Evolutionary conservation across 2,113 vertebrate species (phyloP).

Genomic region (Taurulus bubalis): DNA sequence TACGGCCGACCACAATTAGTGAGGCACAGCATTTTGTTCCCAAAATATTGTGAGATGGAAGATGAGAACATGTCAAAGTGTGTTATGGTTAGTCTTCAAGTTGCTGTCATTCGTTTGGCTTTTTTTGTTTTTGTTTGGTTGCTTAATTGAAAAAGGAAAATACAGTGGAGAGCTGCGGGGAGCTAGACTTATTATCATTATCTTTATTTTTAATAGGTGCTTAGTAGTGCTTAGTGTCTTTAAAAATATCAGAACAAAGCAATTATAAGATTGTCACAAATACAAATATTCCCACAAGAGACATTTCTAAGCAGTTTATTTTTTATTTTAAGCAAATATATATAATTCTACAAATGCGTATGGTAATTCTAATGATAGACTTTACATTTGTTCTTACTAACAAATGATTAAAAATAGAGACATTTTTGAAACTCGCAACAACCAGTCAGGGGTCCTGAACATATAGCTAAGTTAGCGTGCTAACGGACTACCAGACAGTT

Average conservation of each 20-base stretch:
- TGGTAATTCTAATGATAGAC: too few species aligned
- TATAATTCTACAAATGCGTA: too few species aligned
- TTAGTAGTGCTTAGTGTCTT: not conserved
- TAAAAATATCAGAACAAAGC: not conserved
- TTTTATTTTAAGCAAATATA: too few species aligned
- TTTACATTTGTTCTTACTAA: too few species aligned
- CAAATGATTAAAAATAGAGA: too few species aligned
- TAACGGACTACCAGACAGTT: not conserved
- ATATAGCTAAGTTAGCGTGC: not conserved
- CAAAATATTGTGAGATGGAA: slow-evolving; percentile 63
- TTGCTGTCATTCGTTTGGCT: slow-evolving; percentile 28
- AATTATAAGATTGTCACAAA: not conserved
- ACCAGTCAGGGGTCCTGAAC: too few species aligned
- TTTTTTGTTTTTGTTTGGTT: slow-evolving; percentile 12
- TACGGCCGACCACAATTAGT: slow-evolving; percentile 61
- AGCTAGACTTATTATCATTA: not conserved
- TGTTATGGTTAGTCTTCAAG: slow-evolving; percentile 13
- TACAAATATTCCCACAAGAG: not conserved
- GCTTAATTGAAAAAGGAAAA: slow-evolving; percentile 7
- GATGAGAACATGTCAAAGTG: slow-evolving; percentile 40
- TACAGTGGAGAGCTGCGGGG: not conserved
- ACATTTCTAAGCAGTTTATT: not conserved
- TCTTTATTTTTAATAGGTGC: not conserved
- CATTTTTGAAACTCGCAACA: too few species aligned
- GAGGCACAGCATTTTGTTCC: slow-evolving; percentile 47